Evolutionary conservation across 1,140 invertebrate genomes (phyloP).

Genomic region (Eufriesea mexicana): DNA sequence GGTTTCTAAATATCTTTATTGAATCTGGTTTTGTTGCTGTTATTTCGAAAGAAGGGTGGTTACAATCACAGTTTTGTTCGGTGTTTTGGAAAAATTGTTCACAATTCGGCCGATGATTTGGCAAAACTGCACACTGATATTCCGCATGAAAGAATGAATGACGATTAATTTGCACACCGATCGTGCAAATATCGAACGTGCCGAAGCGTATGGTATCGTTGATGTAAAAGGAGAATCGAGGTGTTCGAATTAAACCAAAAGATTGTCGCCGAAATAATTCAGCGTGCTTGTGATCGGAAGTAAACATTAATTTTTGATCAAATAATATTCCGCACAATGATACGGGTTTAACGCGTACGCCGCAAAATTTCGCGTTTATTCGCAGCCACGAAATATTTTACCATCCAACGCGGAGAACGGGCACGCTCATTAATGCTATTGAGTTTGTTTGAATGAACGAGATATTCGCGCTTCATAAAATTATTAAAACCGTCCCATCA

Average conservation of each 20-base stretch:
- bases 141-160: background rate
- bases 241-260: slow-evolving; percentile 10
- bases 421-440: slow-evolving; percentile 39
- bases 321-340: slow-evolving; percentile 33
- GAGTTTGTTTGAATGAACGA: slow-evolving; percentile 37
- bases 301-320: slow-evolving; percentile 44
- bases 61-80: background rate
- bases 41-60: background rate
- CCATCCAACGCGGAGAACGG: slow-evolving; percentile 32
- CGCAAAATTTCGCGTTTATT: slow-evolving; percentile 32
- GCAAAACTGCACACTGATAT: background rate
- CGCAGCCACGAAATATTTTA: slow-evolving; percentile 39
- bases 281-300: background rate
- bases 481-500: slow-evolving; percentile 48
- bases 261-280: slow-evolving; percentile 31
- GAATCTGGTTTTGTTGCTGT: background rate
- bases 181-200: background rate
- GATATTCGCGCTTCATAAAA: slow-evolving; percentile 46
- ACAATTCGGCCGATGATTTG: background rate
- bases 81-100: no score
- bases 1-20: slow-evolving; percentile 7
- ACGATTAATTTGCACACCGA: background rate
- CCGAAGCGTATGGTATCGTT: background rate
- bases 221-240: background rate
- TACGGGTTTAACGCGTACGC: slow-evolving; percentile 3